Percentiles rank a stretch among this genome's conserved stretches.
Evolutionary conservation across 2,113 vertebrate species (phyloP).

Genomic region (Tyto alba): DNA sequence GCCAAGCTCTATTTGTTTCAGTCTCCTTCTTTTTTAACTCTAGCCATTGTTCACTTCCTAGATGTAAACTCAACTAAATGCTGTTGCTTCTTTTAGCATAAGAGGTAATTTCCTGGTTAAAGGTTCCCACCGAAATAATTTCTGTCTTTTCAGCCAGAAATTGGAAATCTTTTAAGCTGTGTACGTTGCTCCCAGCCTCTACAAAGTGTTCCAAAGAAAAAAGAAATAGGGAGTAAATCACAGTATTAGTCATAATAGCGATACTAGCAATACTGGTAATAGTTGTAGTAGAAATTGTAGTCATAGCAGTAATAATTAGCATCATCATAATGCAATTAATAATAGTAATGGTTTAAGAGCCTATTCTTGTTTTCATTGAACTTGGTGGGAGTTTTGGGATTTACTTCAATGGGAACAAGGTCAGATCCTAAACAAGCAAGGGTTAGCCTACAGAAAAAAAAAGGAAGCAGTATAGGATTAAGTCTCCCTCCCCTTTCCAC

Average conservation of each 20-base stretch:
- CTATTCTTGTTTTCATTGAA: not conserved
- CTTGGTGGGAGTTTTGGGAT: not conserved
- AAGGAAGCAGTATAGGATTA: not conserved
- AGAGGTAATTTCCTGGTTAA: conserved; percentile 31
- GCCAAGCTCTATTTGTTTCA: conserved; percentile 19
- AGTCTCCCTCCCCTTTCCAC: conserved; percentile 4
- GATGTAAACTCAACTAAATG: conserved; percentile 11
- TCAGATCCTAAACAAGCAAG: conserved; percentile 24
- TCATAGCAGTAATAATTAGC: not conserved
- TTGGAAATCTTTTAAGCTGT: not conserved
- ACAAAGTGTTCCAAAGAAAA: not conserved
- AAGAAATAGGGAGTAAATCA: not conserved
- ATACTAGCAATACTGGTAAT: not conserved
- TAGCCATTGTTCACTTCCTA: conserved; percentile 21
- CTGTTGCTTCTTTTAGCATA: not conserved
- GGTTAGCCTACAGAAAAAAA: not conserved
- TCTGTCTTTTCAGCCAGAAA: not conserved
- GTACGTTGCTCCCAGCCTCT: not conserved
- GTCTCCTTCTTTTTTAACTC: not conserved
- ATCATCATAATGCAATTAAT: not conserved
- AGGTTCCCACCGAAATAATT: not conserved
- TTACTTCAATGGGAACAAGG: not conserved
- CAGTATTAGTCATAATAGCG: fast-evolving
- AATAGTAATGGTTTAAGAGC: not conserved
- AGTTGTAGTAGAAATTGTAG: not conserved